A percentile compares a stretch with the other conserved stretches of the same genome.
Evolutionary conservation across 2,113 vertebrate genomes (phyloP).

Genomic region (Cygnus buccinator): DNA sequence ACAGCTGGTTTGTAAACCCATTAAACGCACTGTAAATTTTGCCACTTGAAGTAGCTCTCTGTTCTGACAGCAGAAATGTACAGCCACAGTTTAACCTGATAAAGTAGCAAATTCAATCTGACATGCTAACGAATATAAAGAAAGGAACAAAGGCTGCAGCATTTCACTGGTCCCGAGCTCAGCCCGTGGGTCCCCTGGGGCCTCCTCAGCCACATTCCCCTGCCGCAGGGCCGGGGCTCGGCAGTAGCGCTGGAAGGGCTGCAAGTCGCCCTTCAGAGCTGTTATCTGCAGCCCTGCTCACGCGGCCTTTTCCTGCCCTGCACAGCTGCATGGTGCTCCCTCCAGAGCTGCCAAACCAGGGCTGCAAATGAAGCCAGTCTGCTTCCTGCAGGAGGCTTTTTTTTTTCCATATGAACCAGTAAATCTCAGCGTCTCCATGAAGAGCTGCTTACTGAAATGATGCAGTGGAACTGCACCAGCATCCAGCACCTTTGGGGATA

Average conservation of each 20-base stretch:
- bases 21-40: background rate
- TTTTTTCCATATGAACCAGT: slow-evolving; percentile 34
- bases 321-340: slow-evolving; percentile 47
- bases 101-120: background rate
- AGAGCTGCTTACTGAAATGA: background rate
- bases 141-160: background rate
- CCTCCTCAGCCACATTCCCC: background rate
- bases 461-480: background rate
- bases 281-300: slow-evolving; percentile 45
- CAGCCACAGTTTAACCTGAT: background rate
- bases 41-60: background rate
- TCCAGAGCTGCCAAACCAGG: slow-evolving; percentile 32
- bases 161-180: background rate
- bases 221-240: background rate
- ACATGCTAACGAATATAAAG: background rate
- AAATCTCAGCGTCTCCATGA: background rate
- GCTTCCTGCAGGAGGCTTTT: slow-evolving; percentile 44
- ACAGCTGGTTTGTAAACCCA: background rate
- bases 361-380: slow-evolving; percentile 23
- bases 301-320: slow-evolving; percentile 56
- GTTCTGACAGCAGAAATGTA: background rate
- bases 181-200: background rate
- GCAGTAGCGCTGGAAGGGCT: background rate
- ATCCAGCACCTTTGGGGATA: background rate
- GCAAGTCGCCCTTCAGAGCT: background rate